Base-by-base conservation (phyloP, 1,140 invertebrate species). In the Drosophila ercepeae region DNA sequence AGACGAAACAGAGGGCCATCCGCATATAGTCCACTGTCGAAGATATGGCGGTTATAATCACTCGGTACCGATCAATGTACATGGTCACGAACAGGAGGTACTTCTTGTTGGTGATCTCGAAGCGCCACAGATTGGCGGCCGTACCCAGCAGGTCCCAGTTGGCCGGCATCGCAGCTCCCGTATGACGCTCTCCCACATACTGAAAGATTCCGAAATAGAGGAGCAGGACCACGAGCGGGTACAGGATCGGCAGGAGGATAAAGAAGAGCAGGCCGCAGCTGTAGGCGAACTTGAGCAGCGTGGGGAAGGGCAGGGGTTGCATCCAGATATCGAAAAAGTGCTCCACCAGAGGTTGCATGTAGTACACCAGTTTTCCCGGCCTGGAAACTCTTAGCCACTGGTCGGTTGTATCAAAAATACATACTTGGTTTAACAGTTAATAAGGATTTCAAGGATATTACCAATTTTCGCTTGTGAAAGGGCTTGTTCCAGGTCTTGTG, bases 11-110 rank as follows among this genome's bases (percentile, higher is more conserved):
- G 7, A 77, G 50, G 7, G 82, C 82, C 82, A 86, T 78, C 0
- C 82, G 77, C 48, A 82, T 58, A 64, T 86, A 86, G 61, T 86
- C 82, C 2, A 86, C 41, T 9, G 74, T 75, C 8, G 82, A 88
- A 5, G 82, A 82, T 74, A 88, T 57, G 5, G 69, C 82, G 7
- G 82, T 88, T 29, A 86, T 19, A 39, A 88, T 54, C 19, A 78
- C 74, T 0, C 74, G 69, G 74, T 74, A 86, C 13, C 82, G 65
- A 41, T 88, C 83, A 19, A 88, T 45, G 19, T 88, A 88, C 82
- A 86, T 82, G 46, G 49, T 64, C 9, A 88, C 13, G 51, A 82
- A 86, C 11, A 88, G 27, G 25, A 71, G 29, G 19, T 82, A 64
- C 34, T 75, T 75, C 51, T 54, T 61, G 29, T 86, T 88, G 45